phyloP scores from a whole-genome alignment of 23 tunicate species.

The Ciona savignyi region DNA sequence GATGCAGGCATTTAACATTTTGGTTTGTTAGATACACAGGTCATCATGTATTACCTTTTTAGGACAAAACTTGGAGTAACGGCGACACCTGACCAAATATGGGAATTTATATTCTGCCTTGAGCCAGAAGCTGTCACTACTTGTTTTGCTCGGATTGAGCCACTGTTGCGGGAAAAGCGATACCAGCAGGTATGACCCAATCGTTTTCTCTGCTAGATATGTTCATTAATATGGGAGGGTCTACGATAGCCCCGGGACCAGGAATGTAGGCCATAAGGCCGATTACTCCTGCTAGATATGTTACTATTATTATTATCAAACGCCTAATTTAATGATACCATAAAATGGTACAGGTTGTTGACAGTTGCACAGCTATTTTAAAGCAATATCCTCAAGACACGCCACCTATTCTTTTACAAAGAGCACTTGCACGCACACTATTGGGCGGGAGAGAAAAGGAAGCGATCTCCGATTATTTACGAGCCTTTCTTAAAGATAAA shows the following conservation, averaged over 20 bases:
- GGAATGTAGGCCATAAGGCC: too few relatives aligned
- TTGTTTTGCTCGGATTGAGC: slow-evolving; percentile 43
- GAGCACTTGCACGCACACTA: slow-evolving; percentile 67
- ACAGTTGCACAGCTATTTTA: slow-evolving; percentile 61
- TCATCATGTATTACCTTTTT: too few relatives aligned
- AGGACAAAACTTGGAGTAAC: slow-evolving; percentile 21
- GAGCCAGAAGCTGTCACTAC: slow-evolving; percentile 65
- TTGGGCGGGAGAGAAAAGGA: slow-evolving; percentile 33
- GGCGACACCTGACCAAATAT: slow-evolving; percentile 53
- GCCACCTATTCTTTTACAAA: slow-evolving; percentile 43
- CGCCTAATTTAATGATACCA: background rate
- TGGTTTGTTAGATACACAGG: too few relatives aligned
- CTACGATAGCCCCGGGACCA: too few relatives aligned
- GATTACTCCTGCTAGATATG: too few relatives aligned
- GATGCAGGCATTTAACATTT: too few relatives aligned
- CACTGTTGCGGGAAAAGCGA: slow-evolving; percentile 34
- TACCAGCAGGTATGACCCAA: slow-evolving; percentile 43
- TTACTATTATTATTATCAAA: background rate
- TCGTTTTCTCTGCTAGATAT: too few relatives aligned
- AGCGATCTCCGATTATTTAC: slow-evolving; percentile 76
- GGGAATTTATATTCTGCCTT: slow-evolving; percentile 74
- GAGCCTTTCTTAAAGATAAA: slow-evolving; percentile 78
- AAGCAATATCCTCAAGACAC: slow-evolving; percentile 38
- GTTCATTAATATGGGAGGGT: too few relatives aligned
- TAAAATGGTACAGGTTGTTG: slow-evolving; percentile 35